Evolutionary conservation across 1,140 invertebrate species (phyloP), one percentile per base, ranked within the genome.

Genomic region (Scylla paramamosain): DNA sequence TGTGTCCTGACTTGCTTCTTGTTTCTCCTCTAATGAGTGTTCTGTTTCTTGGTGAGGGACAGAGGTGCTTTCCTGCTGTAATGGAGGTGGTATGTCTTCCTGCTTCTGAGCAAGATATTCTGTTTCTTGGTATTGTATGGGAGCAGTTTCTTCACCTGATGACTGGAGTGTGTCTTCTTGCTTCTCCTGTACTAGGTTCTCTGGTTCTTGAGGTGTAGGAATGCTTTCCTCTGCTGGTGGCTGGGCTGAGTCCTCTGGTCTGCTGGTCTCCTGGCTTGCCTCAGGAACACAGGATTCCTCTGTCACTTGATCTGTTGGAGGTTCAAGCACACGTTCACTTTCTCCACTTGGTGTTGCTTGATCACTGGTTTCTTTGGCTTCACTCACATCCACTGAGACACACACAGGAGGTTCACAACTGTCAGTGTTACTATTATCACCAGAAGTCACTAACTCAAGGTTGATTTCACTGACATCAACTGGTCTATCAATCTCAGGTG

Each of bases 321-420:
- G 6, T n/a, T n/a, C 48, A 77, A 3, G 25, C 20, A n/a, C n/a
- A 77, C 25, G 2, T n/a, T n/a, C 67, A 77, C 67, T n/a, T 20
- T 77, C 67, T 59, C 52, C 52, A 77, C 67, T 7, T n/a, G 16
- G 25, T 59, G 52, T 20, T 77, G 4, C 67, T n/a, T 77, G 8
- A 77, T 77, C 67, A 77, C 67, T 77, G 20, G 67, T 77, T 77
- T 77, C 67, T 77, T 77, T 77, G 67, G 67, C 25, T 77, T 77
- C 67, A 77, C 25, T 77, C 67, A 77, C 16, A n/a, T 25, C 67
- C 25, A 2, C 67, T 77, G 67, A 77, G 12, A 77, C 20, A n/a
- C 67, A 77, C 6, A 20, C 20, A n/a, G 8, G 25, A 77, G 67
- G 67, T 12, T 77, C 67, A 77, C 67, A 77, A 77, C 6, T n/a